Evolutionary conservation across 1,140 invertebrate species (phyloP), one percentile per base, ranked within the genome.

Genomic region (Varroa destructor): DNA sequence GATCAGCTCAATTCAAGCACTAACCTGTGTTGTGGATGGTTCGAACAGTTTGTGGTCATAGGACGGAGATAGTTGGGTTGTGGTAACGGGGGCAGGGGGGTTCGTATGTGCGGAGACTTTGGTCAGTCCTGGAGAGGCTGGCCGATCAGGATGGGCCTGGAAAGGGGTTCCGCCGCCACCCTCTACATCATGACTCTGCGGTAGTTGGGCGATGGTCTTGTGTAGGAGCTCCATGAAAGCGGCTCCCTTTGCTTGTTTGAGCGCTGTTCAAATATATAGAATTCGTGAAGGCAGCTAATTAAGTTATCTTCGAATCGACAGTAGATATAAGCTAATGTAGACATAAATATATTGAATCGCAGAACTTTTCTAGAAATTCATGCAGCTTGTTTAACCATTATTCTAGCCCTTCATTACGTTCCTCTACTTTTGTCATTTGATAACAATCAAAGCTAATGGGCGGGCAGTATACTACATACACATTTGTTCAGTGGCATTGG

Each of bases 121-220:
- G 36, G 40, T 40, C 61, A 67, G 46, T 43, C 61, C 46, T 12
- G 61, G 61, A 2, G 61, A 67, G 36, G 61, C 40, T 14, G 61
- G 61, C 40, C 61, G 61, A 12, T 67, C 61, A 40, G 61, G 46
- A 67, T 67, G 61, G 40, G 61, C 8, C 40, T 40, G 12, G 12
- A 46, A 12, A 43, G 61, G 61, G 46, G 40, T 37, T 67, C 61
- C 61, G 14, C 61, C 61, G 37, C 40, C 40, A 40, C 12, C 40
- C 61, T 12, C 40, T 12, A 43, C 61, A 67, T 67, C 46, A 14
- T 67, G 61, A 40, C 61, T 46, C 46, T 67, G 61, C 12, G 61
- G 61, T 40, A 67, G 37, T 67, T 67, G 61, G 61, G 61, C 61
- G 10, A 67, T 67, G 61, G 61, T 67, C 40, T 67, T 67, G 61